These are phyloP conservation scores for Cremastobaeus sp. DNA, from an alignment of 2,888 invertebrate genomes.

Conservation along the genomic window DNA sequence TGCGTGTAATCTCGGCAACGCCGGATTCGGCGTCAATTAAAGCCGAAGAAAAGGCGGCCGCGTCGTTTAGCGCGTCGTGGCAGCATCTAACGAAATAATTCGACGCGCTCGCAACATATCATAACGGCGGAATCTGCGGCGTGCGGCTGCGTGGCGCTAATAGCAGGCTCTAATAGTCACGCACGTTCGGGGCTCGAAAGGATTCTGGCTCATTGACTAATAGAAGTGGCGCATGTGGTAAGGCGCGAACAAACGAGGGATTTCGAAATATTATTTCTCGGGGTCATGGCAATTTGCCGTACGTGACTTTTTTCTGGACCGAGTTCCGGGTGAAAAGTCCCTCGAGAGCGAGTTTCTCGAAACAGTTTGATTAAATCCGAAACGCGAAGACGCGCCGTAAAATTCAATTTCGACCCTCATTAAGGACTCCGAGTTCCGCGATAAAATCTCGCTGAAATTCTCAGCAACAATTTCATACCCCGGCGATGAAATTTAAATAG, in stretches of 20 bases:
- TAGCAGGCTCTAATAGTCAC: slow-evolving; percentile 72
- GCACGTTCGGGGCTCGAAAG: slow-evolving; percentile 61
- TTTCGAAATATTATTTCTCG: slow-evolving; percentile 7
- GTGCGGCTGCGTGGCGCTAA: slow-evolving; percentile 72
- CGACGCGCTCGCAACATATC: slow-evolving; percentile 50
- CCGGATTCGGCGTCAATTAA: slow-evolving; percentile 58
- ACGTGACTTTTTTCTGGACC: slow-evolving; percentile 29
- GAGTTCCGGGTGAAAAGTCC: too few relatives aligned
- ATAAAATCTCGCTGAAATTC: too few relatives aligned
- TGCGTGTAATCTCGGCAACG: slow-evolving; percentile 55
- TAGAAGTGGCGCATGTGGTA: slow-evolving; percentile 1
- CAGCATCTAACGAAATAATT: slow-evolving; percentile 57
- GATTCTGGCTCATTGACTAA: slow-evolving; percentile 30
- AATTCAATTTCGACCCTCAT: too few relatives aligned
- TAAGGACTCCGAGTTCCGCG: too few relatives aligned
- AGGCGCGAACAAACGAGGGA: too few relatives aligned
- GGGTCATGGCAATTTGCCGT: background rate
- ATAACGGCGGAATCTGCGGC: slow-evolving; percentile 68
- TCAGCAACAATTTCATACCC: too few relatives aligned
- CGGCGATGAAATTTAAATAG: too few relatives aligned
- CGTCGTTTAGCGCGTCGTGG: slow-evolving; percentile 50
- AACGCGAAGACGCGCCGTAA: too few relatives aligned
- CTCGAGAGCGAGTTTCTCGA: too few relatives aligned
- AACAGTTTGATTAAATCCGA: too few relatives aligned
- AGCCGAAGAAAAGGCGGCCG: slow-evolving; percentile 42